Evolutionary conservation across 1,140 invertebrate genomes (phyloP).

Genomic region (Chionoecetes opilio): DNA sequence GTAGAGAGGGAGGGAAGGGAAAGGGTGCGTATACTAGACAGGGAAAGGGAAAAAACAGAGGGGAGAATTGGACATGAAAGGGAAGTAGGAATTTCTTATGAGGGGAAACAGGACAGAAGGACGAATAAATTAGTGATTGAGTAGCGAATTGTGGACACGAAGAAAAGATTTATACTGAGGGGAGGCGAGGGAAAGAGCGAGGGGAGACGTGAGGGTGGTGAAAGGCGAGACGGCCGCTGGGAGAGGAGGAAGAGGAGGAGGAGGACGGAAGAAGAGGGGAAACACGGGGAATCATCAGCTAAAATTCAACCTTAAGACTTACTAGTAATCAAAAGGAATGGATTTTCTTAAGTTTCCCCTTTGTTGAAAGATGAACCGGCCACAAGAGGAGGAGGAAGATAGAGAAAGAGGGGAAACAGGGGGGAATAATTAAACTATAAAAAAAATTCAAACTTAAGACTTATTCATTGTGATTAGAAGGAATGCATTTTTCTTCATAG

Average conservation of each 20-base stretch:
- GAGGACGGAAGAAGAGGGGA: neutral
- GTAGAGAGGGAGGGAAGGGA: neutral
- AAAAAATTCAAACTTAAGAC: neutral
- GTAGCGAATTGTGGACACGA: neutral
- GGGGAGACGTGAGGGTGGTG: neutral
- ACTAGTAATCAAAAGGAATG: neutral
- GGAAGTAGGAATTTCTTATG: slow-evolving; percentile 21
- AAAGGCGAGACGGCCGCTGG: neutral
- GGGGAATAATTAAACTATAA: no score
- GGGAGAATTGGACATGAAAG: neutral
- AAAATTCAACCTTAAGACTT: neutral
- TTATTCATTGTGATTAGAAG: neutral
- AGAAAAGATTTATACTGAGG: neutral
- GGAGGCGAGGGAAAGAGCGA: neutral
- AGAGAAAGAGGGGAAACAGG: neutral
- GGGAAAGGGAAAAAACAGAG: neutral
- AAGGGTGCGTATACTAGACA: neutral
- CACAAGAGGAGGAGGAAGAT: neutral
- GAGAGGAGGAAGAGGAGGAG: neutral
- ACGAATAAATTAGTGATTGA: slow-evolving; percentile 23
- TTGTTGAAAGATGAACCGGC: neutral
- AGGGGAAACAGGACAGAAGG: slow-evolving; percentile 10
- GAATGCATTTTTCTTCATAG: neutral
- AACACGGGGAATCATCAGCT: no score
- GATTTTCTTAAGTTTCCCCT: neutral